Evolutionary conservation across 2,113 vertebrate species (phyloP).

Genomic region (Nothoprocta perdicaria): DNA sequence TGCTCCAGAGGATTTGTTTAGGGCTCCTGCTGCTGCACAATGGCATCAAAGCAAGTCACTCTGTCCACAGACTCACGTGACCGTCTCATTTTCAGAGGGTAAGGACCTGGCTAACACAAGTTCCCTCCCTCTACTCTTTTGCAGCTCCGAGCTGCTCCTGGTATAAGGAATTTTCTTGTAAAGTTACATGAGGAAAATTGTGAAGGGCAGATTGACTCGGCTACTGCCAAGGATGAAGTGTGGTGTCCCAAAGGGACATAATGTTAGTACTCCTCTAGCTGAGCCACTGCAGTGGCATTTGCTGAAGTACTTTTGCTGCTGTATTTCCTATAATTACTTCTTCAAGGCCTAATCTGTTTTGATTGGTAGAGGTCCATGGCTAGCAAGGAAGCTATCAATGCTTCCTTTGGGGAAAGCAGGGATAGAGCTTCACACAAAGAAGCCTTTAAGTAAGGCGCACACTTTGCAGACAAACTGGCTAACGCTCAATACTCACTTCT

Average conservation of each 20-base stretch:
- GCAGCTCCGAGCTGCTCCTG: not conserved
- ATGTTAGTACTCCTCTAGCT: not conserved
- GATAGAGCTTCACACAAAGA: not conserved
- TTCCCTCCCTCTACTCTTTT: not conserved
- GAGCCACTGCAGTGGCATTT: not conserved
- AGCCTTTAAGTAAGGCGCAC: not conserved
- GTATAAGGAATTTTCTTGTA: not conserved
- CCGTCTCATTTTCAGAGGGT: not conserved
- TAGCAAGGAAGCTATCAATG: conserved; percentile 37
- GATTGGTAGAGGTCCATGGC: conserved; percentile 24
- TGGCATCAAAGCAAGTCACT: not conserved
- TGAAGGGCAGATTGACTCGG: not conserved
- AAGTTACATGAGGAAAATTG: not conserved
- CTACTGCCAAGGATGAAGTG: not conserved
- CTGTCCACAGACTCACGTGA: not conserved
- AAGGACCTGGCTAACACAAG: not conserved
- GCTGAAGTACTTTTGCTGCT: conserved; percentile 28
- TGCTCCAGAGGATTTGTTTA: not conserved
- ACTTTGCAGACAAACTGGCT: not conserved
- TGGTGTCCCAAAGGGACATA: not conserved
- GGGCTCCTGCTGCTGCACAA: fast-evolving
- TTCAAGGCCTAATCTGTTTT: conserved; percentile 28
- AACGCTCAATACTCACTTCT: not conserved
- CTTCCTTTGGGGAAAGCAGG: not conserved
- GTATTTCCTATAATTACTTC: conserved; percentile 9